Base-by-base conservation (phyloP, 1,140 invertebrate genomes). In the Dendrolimus kikuchii region DNA sequence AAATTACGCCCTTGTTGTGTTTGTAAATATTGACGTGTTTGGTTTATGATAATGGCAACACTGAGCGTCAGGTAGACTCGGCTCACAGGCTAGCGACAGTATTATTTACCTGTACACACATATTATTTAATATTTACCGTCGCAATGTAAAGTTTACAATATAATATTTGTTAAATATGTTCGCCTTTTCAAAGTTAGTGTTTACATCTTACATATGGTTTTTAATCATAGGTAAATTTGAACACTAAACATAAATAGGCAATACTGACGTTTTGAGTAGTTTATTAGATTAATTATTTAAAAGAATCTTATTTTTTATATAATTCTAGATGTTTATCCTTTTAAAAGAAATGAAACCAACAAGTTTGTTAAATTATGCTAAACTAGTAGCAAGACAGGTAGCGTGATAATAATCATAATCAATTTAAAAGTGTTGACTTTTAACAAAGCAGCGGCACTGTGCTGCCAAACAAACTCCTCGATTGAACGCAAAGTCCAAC, bases 31-130 rank as follows among this genome's bases (percentile, higher is more conserved):
- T 86, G 78, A 83, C 79, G 68, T 86, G 78, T 86, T 86, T 86
- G 82, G 78, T 82, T 86, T 83, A 86, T 83, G 82, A 86, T 86
- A 86, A 83, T 86, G 73, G 82, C 80, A 83, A 83, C 78, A 81
- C 74, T 74, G 76, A 71, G 67, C 71, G 72, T 65, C 78, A 84
- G 80, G 81, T 83, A 82, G 64, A 70, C 71, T 60, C 67, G 64
- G 59, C 60, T 53, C 51, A 64, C 59, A 63, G 74, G 74, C 81
- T 80, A 83, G 77, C 77, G 75, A 82, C 77, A 76, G 60, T 76
- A 81, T 85, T 85, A 80, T 82, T 83, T 81, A 81, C 75, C 79
- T 71, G 78, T 71, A 82, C 71, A 84, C 78, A 79, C 78, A 51
- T 51, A 84, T 84, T 81, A 83, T 86, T 86, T 83, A 82, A 83